Evolutionary conservation across 2,888 invertebrate species (phyloP).

Genomic region (Cryptocephalus primarius): DNA sequence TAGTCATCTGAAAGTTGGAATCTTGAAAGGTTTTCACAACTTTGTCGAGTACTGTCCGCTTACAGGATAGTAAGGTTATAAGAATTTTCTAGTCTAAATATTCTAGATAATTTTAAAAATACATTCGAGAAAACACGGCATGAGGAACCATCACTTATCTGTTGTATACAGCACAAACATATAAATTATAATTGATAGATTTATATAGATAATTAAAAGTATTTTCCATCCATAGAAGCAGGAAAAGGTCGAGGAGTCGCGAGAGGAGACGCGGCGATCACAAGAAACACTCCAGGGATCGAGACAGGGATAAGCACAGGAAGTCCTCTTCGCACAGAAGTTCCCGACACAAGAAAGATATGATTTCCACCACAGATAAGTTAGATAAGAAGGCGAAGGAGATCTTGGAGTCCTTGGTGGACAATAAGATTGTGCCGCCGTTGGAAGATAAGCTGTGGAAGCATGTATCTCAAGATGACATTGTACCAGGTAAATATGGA

Average conservation of each 20-base stretch:
- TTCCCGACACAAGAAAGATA: conserved; percentile 31
- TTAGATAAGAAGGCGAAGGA: conserved; percentile 37
- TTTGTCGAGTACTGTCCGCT: too few species aligned
- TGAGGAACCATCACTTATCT: too few species aligned
- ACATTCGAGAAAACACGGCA: too few species aligned
- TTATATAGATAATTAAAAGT: too few species aligned
- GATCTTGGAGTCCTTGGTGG: conserved; percentile 35
- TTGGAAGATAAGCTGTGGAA: conserved; percentile 45
- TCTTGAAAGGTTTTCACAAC: too few species aligned
- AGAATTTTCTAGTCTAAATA: too few species aligned
- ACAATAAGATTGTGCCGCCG: conserved; percentile 37
- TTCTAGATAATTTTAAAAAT: too few species aligned
- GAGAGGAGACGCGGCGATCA: conserved; percentile 18
- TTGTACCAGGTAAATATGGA: conserved; percentile 28
- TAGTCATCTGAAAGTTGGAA: too few species aligned
- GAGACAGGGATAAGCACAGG: conserved; percentile 25
- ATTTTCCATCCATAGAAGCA: conserved; percentile 11
- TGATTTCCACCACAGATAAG: conserved; percentile 27
- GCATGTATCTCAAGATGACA: conserved; percentile 38
- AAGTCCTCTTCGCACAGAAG: conserved; percentile 33
- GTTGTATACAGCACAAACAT: too few species aligned
- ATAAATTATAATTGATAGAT: conserved; percentile 7
- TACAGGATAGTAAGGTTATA: too few species aligned
- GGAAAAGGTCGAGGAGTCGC: conserved; percentile 29
- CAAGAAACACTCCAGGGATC: conserved; percentile 16